Evolutionary conservation across 2,113 vertebrate genomes (phyloP), one percentile per base, ranked within the genome.

Genomic region (Ia io): DNA sequence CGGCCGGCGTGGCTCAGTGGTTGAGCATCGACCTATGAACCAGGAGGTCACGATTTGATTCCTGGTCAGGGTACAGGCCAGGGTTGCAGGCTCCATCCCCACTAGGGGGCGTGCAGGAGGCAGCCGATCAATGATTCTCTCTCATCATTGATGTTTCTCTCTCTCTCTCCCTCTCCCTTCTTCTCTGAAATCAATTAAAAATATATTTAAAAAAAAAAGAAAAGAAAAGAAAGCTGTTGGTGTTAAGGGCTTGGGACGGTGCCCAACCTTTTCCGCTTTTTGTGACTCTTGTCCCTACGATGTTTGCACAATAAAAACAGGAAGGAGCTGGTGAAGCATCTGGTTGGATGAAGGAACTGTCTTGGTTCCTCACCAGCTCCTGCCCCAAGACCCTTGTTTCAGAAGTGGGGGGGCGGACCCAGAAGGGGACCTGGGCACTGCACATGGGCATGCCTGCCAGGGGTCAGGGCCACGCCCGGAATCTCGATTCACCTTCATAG

Each of bases 291-390:
- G 44, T 47, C 12, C 40, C 23, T 9, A 32, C 1, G 1, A 40
- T 17, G 73, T 80, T 96, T 93, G 61, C 28, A 56, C 63, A 93
- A 84, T 7, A 49, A 82, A 65, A 89, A 79, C 65, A 80, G 79
- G 93, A 94, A 85, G 92, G 53, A 40, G 42, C 10, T 70, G 73
- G 67, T 6, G 11, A 30, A 0, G 61, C 77, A n/a, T 6, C 23
- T 32, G 11, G 47, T 70, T 18, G 51, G 74, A 32, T 0, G 28
- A 69, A 37, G 90, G 44, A 51, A n/a, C 42, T 69, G 23, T 74
- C 76, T 61, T 69, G 70, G 69, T 49, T 40, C 37, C 80, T 70
- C 22, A 13, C 8, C 44, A 9, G 16, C 40, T 20, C 13, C 10
- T 11, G 32, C 22, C 40, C 63, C 2, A 0, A 11, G 0, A 6